Percentiles rank a stretch among this genome's conserved stretches.
Evolutionary conservation across 2,797 vertebrate genomes (phyloP).

Genomic region (Hydrocynus forskahlii): DNA sequence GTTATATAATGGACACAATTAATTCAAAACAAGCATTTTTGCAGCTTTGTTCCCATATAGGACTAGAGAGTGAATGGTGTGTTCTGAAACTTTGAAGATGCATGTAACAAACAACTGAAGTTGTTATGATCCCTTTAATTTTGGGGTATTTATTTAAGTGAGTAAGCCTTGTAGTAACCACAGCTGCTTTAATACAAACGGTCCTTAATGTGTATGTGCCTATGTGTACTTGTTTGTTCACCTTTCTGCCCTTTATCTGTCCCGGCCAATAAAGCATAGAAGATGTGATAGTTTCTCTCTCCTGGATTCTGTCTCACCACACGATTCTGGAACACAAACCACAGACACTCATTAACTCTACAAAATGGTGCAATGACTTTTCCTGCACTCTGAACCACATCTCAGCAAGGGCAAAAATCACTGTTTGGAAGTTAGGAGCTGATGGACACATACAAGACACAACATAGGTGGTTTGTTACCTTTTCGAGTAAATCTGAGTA

Average conservation of each 20-base stretch:
- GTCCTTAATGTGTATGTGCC: not conserved
- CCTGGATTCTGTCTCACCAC: slow-evolving; percentile 92
- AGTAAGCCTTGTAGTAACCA: not conserved
- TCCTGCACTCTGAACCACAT: slow-evolving; percentile 4
- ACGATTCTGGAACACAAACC: slow-evolving; percentile 81
- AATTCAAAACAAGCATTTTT: too few relatives aligned
- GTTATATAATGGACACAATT: too few relatives aligned
- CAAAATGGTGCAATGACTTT: not conserved
- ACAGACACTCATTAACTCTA: slow-evolving; percentile 26
- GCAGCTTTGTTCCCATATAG: too few relatives aligned
- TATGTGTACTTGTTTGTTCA: slow-evolving; percentile 60
- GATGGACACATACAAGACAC: not conserved
- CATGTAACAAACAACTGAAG: too few relatives aligned
- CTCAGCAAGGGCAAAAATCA: not conserved
- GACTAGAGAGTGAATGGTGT: too few relatives aligned
- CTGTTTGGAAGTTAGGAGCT: not conserved
- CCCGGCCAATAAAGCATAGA: slow-evolving; percentile 89
- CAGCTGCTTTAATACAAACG: too few relatives aligned
- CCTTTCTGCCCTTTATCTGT: slow-evolving; percentile 84
- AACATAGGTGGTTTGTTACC: slow-evolving; percentile 70
- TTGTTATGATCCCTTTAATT: not conserved
- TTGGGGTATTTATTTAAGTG: not conserved
- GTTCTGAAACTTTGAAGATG: too few relatives aligned
- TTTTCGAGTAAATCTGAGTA: slow-evolving; percentile 92
- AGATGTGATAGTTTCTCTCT: slow-evolving; percentile 93